Base-by-base conservation (phyloP, 2,113 vertebrate species). In the Mellivora capensis region DNA sequence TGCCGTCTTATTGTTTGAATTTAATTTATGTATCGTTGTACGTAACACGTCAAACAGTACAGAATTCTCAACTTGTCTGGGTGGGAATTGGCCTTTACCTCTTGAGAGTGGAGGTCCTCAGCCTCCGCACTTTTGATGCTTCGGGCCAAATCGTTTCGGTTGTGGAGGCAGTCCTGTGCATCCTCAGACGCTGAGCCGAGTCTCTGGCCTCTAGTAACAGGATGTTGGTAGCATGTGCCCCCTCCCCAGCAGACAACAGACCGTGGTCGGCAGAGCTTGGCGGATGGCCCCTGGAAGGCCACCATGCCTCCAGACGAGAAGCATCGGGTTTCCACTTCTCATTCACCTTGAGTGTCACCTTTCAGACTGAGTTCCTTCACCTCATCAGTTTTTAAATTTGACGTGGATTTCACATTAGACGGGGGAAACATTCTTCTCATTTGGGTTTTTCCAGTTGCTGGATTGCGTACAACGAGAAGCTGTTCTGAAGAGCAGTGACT, bases 401-500 rank as follows among this genome's bases (percentile, higher is more conserved):
- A 31, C 2, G 10, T 79, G 14, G 44, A 80, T 82, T 93, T 96
- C 44, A 87, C 21, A 76, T 80, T 54, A 71, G 44, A 85, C 31
- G 62, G 59, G 49, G 39, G 27, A 90, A 87, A 34, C 74, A 61
- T 39, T 88, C 29, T 74, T 8, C 31, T 76, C 25, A 8, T 85
- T 80, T 87, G 74, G 49, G 18, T 90, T 87, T 87, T 71, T 61
- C 69, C 27, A 71, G 42, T 64, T 87, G 25, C 49, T 87, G 62
- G 18, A 29, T 27, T 54, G 37, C 29, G 14, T 21, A 95, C 6
- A n/a, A 4, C n/a, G 77, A 89, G 93, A 84, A 62, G 71, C 62
- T 80, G 34, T 89, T 67, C 42, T 84, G 72, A 20, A 79, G 67
- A 95, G 90, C 90, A 94, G 39, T 61, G 64, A 87, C 79, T 20